These are phyloP conservation scores for Lycocorax pyrrhopterus DNA, from an alignment of 2,113 vertebrate genomes.

Conservation along the genomic window DNA sequence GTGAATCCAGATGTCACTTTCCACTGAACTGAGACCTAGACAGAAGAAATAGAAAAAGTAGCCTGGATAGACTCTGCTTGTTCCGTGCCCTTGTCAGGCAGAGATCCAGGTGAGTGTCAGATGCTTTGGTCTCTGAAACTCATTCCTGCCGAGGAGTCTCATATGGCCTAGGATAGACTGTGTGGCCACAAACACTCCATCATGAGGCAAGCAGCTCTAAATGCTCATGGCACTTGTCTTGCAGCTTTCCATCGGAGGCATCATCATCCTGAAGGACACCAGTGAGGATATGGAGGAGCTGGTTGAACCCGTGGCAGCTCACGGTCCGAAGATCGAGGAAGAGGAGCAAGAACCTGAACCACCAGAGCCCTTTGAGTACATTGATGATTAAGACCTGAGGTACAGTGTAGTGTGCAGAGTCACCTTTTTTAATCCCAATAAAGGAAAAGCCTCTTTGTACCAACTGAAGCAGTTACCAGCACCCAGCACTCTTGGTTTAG, in stretches of 20 bases:
- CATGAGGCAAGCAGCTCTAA: neutral
- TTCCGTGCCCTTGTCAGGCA: neutral
- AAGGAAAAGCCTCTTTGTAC: neutral
- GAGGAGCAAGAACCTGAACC: slow-evolving; percentile 97
- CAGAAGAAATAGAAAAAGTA: neutral
- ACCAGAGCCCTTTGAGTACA: slow-evolving; percentile 96
- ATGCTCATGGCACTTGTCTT: neutral
- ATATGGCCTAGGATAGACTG: neutral
- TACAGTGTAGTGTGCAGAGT: neutral
- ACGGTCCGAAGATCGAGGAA: slow-evolving; percentile 96
- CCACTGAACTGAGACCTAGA: neutral
- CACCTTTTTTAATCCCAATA: neutral
- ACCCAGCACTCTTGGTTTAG: neutral
- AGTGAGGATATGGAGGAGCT: slow-evolving; percentile 95
- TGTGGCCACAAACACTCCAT: neutral
- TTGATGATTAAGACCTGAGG: slow-evolving; percentile 84
- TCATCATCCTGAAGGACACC: slow-evolving; percentile 97
- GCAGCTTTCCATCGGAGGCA: slow-evolving; percentile 93
- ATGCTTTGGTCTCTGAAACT: neutral
- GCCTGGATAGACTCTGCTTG: neutral
- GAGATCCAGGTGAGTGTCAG: neutral
- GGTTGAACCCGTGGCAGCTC: slow-evolving; percentile 94
- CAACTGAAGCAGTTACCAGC: neutral
- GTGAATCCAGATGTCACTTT: neutral
- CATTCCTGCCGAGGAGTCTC: neutral